Conservation (phyloP, 2,113 vertebrate species). For the Hippoglossus stenolepis region DNA sequence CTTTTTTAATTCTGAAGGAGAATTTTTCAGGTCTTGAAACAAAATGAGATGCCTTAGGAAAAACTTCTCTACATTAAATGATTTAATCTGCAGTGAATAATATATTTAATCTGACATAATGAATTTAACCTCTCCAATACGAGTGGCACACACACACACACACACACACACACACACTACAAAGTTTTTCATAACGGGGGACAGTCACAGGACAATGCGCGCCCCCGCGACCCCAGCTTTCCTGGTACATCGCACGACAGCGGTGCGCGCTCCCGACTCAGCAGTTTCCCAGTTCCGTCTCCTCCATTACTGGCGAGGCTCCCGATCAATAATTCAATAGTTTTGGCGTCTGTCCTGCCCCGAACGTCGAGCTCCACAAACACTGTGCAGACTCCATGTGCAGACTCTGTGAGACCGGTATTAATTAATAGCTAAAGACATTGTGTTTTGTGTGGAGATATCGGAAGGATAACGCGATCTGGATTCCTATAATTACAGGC, state of each 20-base stretch:
- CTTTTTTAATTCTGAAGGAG: background rate
- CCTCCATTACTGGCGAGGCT: conserved; percentile 79
- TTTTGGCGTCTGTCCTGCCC: conserved; percentile 81
- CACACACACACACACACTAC: background rate
- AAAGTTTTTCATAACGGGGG: background rate
- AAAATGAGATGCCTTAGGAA: background rate
- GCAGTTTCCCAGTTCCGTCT: conserved; percentile 79
- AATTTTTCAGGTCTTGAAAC: background rate
- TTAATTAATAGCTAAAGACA: conserved; percentile 84
- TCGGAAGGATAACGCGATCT: conserved; percentile 74
- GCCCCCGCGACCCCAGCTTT: conserved; percentile 30
- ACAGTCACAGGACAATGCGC: conserved; percentile 44
- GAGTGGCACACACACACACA: background rate
- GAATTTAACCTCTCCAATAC: conserved; percentile 19
- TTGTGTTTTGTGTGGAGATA: conserved; percentile 79
- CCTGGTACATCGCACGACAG: conserved; percentile 32
- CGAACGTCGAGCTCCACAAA: conserved; percentile 73
- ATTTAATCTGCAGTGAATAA: conserved; percentile 1
- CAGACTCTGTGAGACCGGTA: conserved; percentile 73
- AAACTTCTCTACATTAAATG: background rate
- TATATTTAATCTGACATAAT: conserved; percentile 2
- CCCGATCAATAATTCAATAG: conserved; percentile 85
- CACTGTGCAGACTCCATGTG: conserved; percentile 62
- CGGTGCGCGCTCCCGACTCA: conserved; percentile 63
- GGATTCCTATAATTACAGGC: conserved; percentile 71